Base-by-base conservation (phyloP, 2,113 vertebrate genomes). In the Aleadryas rufinucha region DNA sequence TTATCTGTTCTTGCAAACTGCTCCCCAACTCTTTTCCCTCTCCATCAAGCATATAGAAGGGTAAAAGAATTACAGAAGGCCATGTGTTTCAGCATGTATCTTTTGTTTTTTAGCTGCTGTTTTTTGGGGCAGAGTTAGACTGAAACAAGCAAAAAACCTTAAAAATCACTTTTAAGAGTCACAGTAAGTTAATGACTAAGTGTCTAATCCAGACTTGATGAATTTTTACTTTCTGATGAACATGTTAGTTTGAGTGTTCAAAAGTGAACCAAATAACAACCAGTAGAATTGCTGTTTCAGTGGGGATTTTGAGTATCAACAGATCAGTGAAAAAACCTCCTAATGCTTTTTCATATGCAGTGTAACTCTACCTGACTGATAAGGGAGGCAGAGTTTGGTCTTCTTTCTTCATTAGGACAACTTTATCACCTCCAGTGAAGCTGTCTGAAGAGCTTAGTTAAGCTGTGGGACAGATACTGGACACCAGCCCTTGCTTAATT, bases 1-100 rank as follows among this genome's bases (percentile, higher is more conserved):
- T 87, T 71, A 33, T 50, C 45, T 52, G 33, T 52, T 77, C n/a
- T 26, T 59, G 28, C 71, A 39, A 87, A n/a, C 16, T 84, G 20
- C 61, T 82, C 71, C 53, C 69, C 28, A 65, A 2, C 13, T 20
- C 75, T 44, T 24, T 89, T 57, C 35, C 35, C 19, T 28, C 7
- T 88, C 15, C 7, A 7, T 57, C 26, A 77, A 26, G 22, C 10
- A 21, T 2, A 4, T 54, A 16, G 27, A 86, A 78, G 4, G 17
- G 20, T 52, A 31, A 77, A 57, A 30, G 30, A 28, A 35, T 59
- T 35, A 23, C 23, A 65, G 47, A 49, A 81, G 31, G 15, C 11
- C 14, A 0, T 10, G 3, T 31, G 5, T 35, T 84, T 59, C 33
- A 33, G 26, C 0, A 0, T 35, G 7, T 19, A 13, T 79, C 27